Base-by-base conservation (phyloP, 2,888 invertebrate genomes). In the Philereme vetulata region DNA sequence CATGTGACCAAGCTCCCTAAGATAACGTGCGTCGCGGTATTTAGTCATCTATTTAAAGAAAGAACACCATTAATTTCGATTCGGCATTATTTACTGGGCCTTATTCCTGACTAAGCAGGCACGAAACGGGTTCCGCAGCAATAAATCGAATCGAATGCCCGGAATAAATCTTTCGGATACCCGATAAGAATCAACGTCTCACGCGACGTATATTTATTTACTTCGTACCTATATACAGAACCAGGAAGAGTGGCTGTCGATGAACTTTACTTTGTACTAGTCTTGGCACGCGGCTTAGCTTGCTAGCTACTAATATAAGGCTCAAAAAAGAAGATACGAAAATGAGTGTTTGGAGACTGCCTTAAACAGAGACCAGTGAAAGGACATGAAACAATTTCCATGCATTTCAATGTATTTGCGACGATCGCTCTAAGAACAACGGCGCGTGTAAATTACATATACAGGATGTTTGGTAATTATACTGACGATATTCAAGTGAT, bases 31-130 rank as follows among this genome's bases (percentile, higher is more conserved):
- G 82, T 78, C 71, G 69, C 67, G 78, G 85, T 89, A 89, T 89
- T 91, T 85, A 91, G 86, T 90, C 90, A 91, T 91, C 90, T 92
- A 90, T 91, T 89, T 90, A 87, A 88, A 87, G 88, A 90, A 87
- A 81, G 86, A 85, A 67, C 82, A 76, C 85, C 88, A 89, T 91
- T 84, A 88, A 91, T 91, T 89, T 87, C 74, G 85, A 80, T 85
- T 67, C 74, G 78, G 81, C 86, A 85, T 90, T 91, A 92, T 90
- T 91, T 90, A 91, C 87, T 80, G 83, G 85, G 84, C 83, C 54
- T 54, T 62, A 58, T 38, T 85, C 84, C 61, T 62, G 52, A 62
- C 48, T 85, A 84, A 88, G 90, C 85, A 90, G 86, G 82, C 90
- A 90, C 88, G 89, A 79, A 90, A 90, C 90, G 88, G 87, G 90